Evolutionary conservation across 1,140 invertebrate genomes (phyloP), one percentile per base, ranked within the genome.

Genomic region (Bactericera cockerelli): DNA sequence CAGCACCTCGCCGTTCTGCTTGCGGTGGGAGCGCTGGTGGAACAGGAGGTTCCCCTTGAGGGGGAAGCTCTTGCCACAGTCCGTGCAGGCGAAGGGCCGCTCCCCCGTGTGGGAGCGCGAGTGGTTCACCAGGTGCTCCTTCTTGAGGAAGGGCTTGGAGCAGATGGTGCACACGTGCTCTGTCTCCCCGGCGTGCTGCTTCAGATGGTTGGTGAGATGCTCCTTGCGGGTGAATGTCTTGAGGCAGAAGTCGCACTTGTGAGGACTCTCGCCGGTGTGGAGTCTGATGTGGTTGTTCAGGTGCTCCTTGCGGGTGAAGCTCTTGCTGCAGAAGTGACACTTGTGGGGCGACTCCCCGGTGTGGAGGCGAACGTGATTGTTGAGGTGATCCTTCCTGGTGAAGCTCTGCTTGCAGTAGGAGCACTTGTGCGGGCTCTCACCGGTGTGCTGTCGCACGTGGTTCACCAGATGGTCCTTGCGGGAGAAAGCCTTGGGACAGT

Each of bases 21-120:
- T 87, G 65, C 84, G 84, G 72, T 98, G 94, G 28, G 93, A 96
- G 28, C 93, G 77, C 73, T 94, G 90, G 73, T 97, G 93, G 71
- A 61, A 61, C 31, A 61, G 26, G 1, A 61, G 36, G 36, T 61
- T 61, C n/a, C 59, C 61, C 36, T 62, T 62, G 25, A 62, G 49
- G 1, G 61, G 61, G 54, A 62, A 62, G 19, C 58, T 28, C 53
- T 62, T 62, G 21, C 61, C 58, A 31, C 61, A 62, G 6, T 59
- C 61, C 13, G 53, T 26, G 25, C 61, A 62, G 3, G 36, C 59
- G 25, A 56, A 60, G 1, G 60, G 63, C 1, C 61, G 25, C 31
- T 93, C 91, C 25, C 90, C 91, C 13, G 84, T 57, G 28, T 60
- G 59, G 13, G 25, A 56, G 14, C 49, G 16, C 59, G 56, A 56